These are phyloP conservation scores for Liopterus haemorrhoidalis DNA, from an alignment of 2,888 invertebrate species.

Conservation along the genomic window DNA sequence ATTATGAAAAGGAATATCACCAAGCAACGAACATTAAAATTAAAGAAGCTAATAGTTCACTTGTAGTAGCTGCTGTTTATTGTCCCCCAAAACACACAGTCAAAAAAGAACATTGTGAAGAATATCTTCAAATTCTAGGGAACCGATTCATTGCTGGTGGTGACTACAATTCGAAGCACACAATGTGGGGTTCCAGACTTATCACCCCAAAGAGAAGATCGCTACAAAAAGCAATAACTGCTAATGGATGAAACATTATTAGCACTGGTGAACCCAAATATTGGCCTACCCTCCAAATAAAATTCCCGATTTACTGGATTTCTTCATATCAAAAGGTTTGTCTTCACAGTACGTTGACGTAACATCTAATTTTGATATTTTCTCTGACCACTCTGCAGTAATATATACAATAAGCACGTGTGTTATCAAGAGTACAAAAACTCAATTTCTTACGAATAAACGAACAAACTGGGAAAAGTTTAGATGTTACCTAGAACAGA, in stretches of 20 bases:
- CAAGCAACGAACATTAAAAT: no score
- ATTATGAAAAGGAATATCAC: no score
- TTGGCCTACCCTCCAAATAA: constrained; percentile 11
- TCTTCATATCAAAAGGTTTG: constrained; percentile 26
- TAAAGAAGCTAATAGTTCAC: no score
- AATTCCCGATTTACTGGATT: constrained; percentile 2
- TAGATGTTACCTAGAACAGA: no score
- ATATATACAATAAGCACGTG: constrained; percentile 1
- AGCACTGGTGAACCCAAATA: constrained; percentile 1
- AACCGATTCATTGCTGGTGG: no score
- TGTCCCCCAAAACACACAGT: constrained; percentile 15
- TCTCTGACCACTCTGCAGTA: constrained; percentile 6
- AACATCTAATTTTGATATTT: neutral
- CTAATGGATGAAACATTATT: constrained; percentile 3
- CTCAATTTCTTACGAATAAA: no score
- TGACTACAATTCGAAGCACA: constrained; percentile 2
- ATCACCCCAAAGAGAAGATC: neutral
- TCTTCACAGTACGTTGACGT: constrained; percentile 6
- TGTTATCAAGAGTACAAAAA: neutral
- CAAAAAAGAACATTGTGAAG: no score
- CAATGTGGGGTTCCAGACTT: constrained; percentile 1
- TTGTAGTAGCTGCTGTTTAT: constrained; percentile 9
- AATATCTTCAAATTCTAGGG: no score
- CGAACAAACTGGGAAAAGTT: no score
- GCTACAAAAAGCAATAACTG: neutral